These are phyloP conservation scores for Calameuta pallipes DNA, from an alignment of 2,888 invertebrate species.

Conservation along the genomic window DNA sequence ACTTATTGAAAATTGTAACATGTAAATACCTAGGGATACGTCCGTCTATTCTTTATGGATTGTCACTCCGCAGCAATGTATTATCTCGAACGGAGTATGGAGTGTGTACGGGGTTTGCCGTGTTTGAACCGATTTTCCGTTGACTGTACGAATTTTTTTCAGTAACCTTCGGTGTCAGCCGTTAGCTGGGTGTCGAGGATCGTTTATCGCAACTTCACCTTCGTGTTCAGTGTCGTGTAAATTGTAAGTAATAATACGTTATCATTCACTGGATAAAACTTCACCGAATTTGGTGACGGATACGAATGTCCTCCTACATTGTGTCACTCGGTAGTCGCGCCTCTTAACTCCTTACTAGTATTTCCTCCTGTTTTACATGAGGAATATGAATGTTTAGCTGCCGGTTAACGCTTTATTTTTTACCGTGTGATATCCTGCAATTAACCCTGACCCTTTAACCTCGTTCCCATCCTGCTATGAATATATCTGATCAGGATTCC, in stretches of 20 bases:
- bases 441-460: conserved; percentile 36
- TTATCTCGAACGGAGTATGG: not conserved
- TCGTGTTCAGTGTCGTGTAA: not conserved
- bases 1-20: not conserved
- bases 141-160: conserved; percentile 1
- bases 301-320: not conserved
- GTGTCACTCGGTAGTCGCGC: not conserved
- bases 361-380: not conserved
- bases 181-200: not conserved
- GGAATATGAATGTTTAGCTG: not conserved
- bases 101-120: conserved; percentile 3
- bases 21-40: not conserved
- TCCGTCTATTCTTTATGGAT: not conserved
- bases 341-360: not conserved
- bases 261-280: not conserved
- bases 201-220: not conserved
- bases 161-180: conserved; percentile 1
- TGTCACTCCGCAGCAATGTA: not conserved
- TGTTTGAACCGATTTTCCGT: conserved; percentile 6
- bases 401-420: not conserved
- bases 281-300: conserved; percentile 3
- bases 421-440: not conserved
- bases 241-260: not conserved
- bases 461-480: conserved; percentile 17
- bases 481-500: not conserved